These are phyloP conservation scores for Gouania willdenowi DNA, from an alignment of 2,797 vertebrate species.

Conservation along the genomic window DNA sequence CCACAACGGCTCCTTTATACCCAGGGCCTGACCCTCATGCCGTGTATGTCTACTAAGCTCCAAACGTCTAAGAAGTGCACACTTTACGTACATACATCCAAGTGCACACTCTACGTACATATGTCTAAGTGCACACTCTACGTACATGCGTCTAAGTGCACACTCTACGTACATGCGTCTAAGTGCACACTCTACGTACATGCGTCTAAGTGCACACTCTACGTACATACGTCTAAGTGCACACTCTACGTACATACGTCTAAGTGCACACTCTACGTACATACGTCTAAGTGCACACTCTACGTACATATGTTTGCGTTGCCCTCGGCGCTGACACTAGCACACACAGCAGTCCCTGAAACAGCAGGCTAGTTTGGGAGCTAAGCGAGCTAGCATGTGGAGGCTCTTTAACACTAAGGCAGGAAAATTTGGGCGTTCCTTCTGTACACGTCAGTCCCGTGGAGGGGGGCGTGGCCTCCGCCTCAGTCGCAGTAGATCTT, in stretches of 20 bases:
- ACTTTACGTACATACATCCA: constrained; percentile 68
- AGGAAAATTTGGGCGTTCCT: constrained; percentile 48
- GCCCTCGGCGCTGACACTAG: constrained; percentile 76
- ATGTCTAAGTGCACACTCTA: constrained; percentile 70
- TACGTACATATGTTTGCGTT: constrained; percentile 73
- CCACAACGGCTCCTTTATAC: constrained; percentile 63
- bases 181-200: constrained; percentile 71
- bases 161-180: constrained; percentile 67
- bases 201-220: constrained; percentile 69
- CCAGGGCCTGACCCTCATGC: constrained; percentile 68
- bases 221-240: constrained; percentile 71
- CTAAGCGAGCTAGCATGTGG: constrained; percentile 75
- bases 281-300: constrained; percentile 65
- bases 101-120: constrained; percentile 67
- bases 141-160: constrained; percentile 71
- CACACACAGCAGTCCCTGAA: constrained; percentile 73
- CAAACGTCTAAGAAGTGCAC: constrained; percentile 64
- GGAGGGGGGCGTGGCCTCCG: constrained; percentile 23
- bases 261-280: constrained; percentile 70
- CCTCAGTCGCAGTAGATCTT: constrained; percentile 97
- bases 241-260: constrained; percentile 67
- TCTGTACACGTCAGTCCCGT: constrained; percentile 72
- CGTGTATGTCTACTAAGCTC: constrained; percentile 73
- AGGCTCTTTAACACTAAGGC: constrained; percentile 73
- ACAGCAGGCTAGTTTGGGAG: constrained; percentile 75